These are phyloP conservation scores for Ectropis crepuscularia DNA, from an alignment of 2,888 invertebrate genomes.

Conservation along the genomic window DNA sequence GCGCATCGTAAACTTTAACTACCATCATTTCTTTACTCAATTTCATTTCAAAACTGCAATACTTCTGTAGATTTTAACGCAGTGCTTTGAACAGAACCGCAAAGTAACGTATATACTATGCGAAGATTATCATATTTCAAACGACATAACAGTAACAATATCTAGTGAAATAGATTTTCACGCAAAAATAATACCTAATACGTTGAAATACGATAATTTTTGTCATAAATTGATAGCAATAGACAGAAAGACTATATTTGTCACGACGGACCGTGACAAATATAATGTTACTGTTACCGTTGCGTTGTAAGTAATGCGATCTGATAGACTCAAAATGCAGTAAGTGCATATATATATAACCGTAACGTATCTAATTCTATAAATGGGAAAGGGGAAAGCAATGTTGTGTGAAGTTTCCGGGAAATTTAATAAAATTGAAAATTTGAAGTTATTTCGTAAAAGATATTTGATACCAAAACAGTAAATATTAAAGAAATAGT, in stretches of 20 bases:
- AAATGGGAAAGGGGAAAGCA: conserved; percentile 2
- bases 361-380: background rate
- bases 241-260: conserved; percentile 37
- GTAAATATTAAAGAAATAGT: no score
- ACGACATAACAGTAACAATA: conserved; percentile 50
- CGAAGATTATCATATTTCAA: conserved; percentile 66
- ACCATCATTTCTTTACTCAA: no score
- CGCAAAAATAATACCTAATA: conserved; percentile 49
- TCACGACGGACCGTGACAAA: conserved; percentile 31
- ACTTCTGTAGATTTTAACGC: no score
- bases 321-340: conserved; percentile 48
- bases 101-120: conserved; percentile 56
- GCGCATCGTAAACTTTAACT: no score
- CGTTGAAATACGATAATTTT: conserved; percentile 44
- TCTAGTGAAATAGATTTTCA: conserved; percentile 43
- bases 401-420: conserved; percentile 1
- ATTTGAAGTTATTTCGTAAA: no score
- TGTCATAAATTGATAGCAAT: conserved; percentile 33
- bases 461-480: no score
- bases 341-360: conserved; percentile 41
- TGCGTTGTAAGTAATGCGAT: conserved; percentile 55
- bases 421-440: background rate
- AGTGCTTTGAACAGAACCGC: conserved; percentile 62
- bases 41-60: no score
- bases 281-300: conserved; percentile 49